Evolutionary conservation across 2,888 invertebrate species (phyloP).

Genomic region (Nomada lathburiana): DNA sequence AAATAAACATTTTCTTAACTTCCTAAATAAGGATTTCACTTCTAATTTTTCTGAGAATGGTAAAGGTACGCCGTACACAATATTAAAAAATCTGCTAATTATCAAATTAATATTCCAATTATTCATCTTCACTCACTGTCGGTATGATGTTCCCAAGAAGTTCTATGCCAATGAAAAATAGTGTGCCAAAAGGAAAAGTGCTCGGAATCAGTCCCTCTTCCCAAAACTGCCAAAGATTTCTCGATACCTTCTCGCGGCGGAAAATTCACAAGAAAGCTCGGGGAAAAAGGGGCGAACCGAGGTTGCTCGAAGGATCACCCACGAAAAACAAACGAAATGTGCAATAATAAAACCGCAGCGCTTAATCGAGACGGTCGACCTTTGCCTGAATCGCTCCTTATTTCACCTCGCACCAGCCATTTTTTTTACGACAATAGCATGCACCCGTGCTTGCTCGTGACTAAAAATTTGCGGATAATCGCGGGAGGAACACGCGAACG

Average conservation of each 20-base stretch:
- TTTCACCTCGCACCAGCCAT: background rate
- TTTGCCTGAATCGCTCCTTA: conserved; percentile 1
- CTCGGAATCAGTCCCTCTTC: background rate
- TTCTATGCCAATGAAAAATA: background rate
- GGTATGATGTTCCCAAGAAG: too few species aligned
- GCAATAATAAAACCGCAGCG: conserved; percentile 24
- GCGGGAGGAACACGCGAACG: background rate
- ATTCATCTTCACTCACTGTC: too few species aligned
- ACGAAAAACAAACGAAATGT: conserved; percentile 1
- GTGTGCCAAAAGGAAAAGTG: background rate
- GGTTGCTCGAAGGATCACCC: background rate
- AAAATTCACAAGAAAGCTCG: background rate
- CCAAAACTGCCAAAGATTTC: background rate
- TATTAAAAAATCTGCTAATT: too few species aligned
- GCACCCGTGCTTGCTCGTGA: conserved; percentile 4
- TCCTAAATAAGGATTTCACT: too few species aligned
- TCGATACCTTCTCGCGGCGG: background rate
- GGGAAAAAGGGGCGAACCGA: background rate
- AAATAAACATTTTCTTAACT: too few species aligned
- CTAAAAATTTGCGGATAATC: conserved; percentile 24
- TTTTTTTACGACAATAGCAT: background rate
- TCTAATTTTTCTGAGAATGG: too few species aligned
- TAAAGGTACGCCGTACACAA: too few species aligned
- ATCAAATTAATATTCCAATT: too few species aligned
- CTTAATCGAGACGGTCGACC: conserved; percentile 8